phyloP scores from a whole-genome alignment of 2,797 vertebrate genomes.

The Sphaeramia orbicularis region DNA sequence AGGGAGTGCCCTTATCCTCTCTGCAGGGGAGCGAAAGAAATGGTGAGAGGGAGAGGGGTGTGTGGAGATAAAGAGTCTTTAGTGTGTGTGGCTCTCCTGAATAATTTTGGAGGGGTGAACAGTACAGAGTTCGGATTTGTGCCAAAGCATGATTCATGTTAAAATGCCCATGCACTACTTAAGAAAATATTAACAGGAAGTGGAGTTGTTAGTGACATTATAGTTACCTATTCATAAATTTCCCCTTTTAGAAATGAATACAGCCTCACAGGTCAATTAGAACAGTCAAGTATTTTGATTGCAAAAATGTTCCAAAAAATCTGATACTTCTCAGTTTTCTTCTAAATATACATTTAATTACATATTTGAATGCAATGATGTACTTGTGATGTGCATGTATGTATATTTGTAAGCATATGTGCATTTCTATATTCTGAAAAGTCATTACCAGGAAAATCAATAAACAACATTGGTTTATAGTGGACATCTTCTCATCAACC shows the following conservation, averaged over 20 bases:
- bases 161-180: conserved; percentile 30
- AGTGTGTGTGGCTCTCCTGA: conserved; percentile 47
- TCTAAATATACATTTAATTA: not conserved
- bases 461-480: conserved; percentile 74
- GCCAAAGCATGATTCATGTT: conserved; percentile 46
- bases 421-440: conserved; percentile 57
- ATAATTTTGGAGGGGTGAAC: conserved; percentile 66
- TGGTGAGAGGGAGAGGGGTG: conserved; percentile 31
- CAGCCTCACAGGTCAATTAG: not conserved
- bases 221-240: conserved; percentile 18
- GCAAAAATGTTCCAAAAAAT: not conserved
- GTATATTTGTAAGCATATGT: conserved; percentile 35
- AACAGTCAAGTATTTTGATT: not conserved
- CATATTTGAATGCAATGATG: conserved; percentile 13
- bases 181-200: conserved; percentile 38
- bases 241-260: not conserved
- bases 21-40: conserved; percentile 50
- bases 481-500: conserved; percentile 71
- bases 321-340: not conserved
- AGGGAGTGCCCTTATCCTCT: conserved; percentile 61
- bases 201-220: not conserved
- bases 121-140: conserved; percentile 66
- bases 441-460: conserved; percentile 78
- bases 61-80: conserved; percentile 61
- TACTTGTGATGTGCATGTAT: conserved; percentile 9